Conservation (phyloP, 2,113 vertebrate species). For the Rhineura floridana region DNA sequence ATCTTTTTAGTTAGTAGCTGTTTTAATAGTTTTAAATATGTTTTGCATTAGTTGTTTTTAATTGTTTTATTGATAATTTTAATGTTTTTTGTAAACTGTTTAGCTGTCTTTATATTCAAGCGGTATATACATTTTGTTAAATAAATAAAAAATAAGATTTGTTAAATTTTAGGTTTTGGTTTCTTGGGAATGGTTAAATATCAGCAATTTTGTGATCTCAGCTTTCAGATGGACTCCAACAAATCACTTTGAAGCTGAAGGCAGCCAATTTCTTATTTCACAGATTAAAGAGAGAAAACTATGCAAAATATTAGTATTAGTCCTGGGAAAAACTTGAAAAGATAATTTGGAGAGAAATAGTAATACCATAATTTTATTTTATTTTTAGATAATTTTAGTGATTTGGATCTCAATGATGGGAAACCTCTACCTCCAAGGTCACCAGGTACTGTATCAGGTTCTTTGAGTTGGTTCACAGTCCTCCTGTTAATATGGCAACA, state of each 20-base stretch:
- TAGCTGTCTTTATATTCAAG: too few species aligned
- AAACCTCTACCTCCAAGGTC: conserved; percentile 49
- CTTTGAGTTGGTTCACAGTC: background rate
- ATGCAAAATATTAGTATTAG: background rate
- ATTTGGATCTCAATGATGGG: conserved; percentile 67
- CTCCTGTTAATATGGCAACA: background rate
- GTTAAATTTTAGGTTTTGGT: background rate
- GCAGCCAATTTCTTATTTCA: rapidly evolving
- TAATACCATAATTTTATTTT: background rate
- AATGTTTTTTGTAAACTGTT: too few species aligned
- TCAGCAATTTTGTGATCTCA: background rate
- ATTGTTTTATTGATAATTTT: too few species aligned
- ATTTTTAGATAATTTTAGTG: conserved; percentile 56
- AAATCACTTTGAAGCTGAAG: too few species aligned
- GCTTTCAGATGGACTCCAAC: too few species aligned
- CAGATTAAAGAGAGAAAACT: background rate
- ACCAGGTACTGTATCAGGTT: conserved; percentile 47
- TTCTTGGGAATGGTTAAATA: background rate
- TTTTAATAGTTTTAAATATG: too few species aligned
- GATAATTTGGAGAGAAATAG: background rate
- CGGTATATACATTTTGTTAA: too few species aligned
- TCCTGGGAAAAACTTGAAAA: background rate
- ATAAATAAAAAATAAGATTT: too few species aligned
- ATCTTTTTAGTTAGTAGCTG: too few species aligned
- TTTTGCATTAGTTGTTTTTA: too few species aligned